phyloP scores from a whole-genome alignment of 2,113 vertebrate genomes.

The Manacus vitellinus region DNA sequence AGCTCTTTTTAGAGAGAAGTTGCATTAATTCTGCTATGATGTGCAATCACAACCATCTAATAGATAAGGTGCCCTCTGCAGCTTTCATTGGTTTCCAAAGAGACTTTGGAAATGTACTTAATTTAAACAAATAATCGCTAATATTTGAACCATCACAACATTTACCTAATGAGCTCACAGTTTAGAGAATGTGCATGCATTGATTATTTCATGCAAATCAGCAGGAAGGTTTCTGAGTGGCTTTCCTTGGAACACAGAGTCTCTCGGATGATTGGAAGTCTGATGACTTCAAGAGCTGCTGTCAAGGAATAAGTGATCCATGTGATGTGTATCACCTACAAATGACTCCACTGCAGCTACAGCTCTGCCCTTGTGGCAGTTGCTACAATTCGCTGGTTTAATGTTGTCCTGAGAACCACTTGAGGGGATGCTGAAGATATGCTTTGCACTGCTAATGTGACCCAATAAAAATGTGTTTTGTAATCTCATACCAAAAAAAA shows the following conservation, averaged over 20 bases:
- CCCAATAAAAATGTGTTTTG: constrained; percentile 53
- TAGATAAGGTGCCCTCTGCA: background rate
- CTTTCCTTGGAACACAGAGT: background rate
- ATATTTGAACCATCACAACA: background rate
- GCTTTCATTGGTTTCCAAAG: background rate
- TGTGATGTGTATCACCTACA: constrained; percentile 51
- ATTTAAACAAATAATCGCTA: background rate
- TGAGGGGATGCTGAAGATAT: background rate
- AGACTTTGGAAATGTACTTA: background rate
- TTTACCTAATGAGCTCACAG: background rate
- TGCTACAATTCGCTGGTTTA: constrained; percentile 57
- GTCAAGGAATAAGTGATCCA: constrained; percentile 39
- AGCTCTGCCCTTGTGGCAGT: constrained; percentile 44
- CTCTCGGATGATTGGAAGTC: background rate
- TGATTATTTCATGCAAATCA: background rate
- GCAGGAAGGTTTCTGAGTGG: constrained; percentile 5
- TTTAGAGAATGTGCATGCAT: background rate
- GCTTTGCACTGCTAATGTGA: constrained; percentile 29
- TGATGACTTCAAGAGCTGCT: constrained; percentile 11
- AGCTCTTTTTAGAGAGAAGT: background rate
- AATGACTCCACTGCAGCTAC: background rate
- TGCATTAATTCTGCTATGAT: background rate
- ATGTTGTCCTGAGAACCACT: constrained; percentile 42
- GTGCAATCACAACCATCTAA: background rate
- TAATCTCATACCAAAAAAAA: background rate